A percentile compares a stretch with the other conserved stretches of the same genome.
Evolutionary conservation across 2,797 vertebrate species (phyloP).

Genomic region (Apogon hyalosoma): DNA sequence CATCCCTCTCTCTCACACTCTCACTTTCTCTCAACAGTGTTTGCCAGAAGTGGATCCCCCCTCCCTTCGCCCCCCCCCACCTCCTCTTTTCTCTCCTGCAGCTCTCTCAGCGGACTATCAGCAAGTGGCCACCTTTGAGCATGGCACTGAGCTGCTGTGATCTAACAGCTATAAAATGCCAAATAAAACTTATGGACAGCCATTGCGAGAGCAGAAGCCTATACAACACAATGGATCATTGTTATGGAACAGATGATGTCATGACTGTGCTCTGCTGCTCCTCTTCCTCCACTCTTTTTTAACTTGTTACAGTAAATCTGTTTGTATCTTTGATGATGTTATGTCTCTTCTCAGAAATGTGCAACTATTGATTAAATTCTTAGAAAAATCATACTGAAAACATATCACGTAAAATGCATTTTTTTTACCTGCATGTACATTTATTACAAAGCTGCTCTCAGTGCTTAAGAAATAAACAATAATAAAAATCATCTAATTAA

Average conservation of each 20-base stretch:
- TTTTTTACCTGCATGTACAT: too few relatives aligned
- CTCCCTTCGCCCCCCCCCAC: conserved; percentile 5
- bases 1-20: conserved; percentile 62
- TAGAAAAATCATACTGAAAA: too few relatives aligned
- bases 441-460: too few relatives aligned
- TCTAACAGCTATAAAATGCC: conserved; percentile 87
- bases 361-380: neutral
- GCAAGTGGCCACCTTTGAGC: conserved; percentile 77
- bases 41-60: conserved; percentile 60
- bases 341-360: conserved; percentile 57
- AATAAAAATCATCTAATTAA: too few relatives aligned
- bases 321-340: conserved; percentile 71
- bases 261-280: conserved; percentile 68
- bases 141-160: conserved; percentile 82
- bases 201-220: conserved; percentile 79
- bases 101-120: conserved; percentile 64
- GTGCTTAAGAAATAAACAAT: too few relatives aligned
- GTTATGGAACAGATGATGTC: conserved; percentile 86
- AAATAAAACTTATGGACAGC: conserved; percentile 86
- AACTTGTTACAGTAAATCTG: conserved; percentile 57
- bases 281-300: conserved; percentile 55
- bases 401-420: too few relatives aligned
- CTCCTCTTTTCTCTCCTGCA: conserved; percentile 21
- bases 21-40: conserved; percentile 56
- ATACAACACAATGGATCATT: conserved; percentile 84